Evolutionary conservation across 2,113 vertebrate genomes (phyloP).

Genomic region (Anhinga anhinga): DNA sequence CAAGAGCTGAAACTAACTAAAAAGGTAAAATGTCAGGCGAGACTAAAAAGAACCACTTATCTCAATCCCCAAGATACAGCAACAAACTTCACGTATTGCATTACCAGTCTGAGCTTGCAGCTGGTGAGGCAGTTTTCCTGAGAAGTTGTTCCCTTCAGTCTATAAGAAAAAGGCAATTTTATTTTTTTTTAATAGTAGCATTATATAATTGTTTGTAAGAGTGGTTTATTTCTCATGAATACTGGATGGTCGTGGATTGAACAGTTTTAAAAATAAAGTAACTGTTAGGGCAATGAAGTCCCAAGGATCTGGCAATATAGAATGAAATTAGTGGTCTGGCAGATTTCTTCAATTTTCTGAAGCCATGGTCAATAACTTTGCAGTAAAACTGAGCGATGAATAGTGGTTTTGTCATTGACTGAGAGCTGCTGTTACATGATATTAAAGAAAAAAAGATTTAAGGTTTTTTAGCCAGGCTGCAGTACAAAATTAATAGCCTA

Average conservation of each 20-base stretch:
- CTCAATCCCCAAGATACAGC: neutral
- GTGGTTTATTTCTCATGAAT: neutral
- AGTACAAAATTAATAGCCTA: neutral
- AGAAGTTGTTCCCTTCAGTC: neutral
- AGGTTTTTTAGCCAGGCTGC: neutral
- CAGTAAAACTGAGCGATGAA: neutral
- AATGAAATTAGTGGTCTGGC: neutral
- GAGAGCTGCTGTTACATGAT: neutral
- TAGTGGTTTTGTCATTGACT: neutral
- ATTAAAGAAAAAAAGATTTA: neutral
- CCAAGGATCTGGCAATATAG: neutral
- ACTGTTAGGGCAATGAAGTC: neutral
- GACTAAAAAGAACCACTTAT: neutral
- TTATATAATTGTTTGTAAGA: slow-evolving; percentile 14
- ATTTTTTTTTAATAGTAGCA: neutral
- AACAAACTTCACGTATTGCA: neutral
- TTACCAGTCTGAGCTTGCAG: neutral
- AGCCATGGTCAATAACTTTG: neutral
- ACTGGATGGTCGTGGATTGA: neutral
- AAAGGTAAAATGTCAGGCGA: neutral
- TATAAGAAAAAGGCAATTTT: neutral
- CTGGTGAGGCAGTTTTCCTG: neutral
- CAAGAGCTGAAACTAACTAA: neutral
- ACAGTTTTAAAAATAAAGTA: neutral
- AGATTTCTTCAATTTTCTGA: neutral